Evolutionary conservation across 2,888 invertebrate genomes (phyloP).

Genomic region (Yponomeuta sedellus): DNA sequence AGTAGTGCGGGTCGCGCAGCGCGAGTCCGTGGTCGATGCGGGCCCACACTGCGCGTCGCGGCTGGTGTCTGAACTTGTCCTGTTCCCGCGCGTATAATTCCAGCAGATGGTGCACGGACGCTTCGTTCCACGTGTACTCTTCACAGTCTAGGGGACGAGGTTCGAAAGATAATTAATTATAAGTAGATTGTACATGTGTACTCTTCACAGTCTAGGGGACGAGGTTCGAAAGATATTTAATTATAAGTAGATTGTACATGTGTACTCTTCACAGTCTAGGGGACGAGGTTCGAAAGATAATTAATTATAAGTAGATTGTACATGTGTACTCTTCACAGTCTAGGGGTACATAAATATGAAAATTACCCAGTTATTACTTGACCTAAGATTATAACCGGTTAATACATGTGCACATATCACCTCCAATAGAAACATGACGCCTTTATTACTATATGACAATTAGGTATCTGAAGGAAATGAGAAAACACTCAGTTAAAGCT

Average conservation of each 20-base stretch:
- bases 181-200: too few relatives aligned
- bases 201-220: background rate
- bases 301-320: too few relatives aligned
- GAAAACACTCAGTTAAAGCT: too few relatives aligned
- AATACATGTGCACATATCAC: too few relatives aligned
- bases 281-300: background rate
- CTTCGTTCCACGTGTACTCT: conserved; percentile 10
- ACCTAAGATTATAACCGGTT: too few relatives aligned
- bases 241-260: too few relatives aligned
- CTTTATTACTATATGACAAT: too few relatives aligned
- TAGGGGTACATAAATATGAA: too few relatives aligned
- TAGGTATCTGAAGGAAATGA: too few relatives aligned
- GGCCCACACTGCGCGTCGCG: background rate
- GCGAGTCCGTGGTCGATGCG: background rate
- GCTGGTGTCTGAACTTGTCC: background rate
- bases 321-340: background rate
- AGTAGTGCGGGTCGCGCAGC: background rate
- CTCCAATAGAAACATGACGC: too few relatives aligned
- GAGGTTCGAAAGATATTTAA: background rate
- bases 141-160: background rate
- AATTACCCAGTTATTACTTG: too few relatives aligned
- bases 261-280: background rate
- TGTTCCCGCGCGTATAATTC: background rate
- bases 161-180: too few relatives aligned
- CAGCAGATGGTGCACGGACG: background rate